phyloP scores from a whole-genome alignment of 2,797 vertebrate species.

The Rhynchonycteris naso region DNA sequence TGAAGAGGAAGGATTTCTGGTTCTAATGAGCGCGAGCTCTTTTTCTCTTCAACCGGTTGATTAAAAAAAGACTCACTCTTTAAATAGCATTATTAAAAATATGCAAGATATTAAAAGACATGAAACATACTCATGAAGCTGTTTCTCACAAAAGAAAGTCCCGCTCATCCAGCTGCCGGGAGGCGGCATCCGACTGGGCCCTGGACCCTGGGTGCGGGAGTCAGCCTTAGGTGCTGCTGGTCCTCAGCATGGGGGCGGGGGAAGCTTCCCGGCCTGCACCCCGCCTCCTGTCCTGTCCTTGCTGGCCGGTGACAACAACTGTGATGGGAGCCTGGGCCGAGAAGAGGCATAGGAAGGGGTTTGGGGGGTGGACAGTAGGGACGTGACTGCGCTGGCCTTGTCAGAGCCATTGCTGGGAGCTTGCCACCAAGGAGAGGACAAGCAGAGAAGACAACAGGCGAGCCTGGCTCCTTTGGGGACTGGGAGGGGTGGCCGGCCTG shows the following conservation, averaged over 20 bases:
- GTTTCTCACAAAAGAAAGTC: too few species aligned
- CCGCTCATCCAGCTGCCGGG: too few species aligned
- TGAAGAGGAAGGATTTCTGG: background rate
- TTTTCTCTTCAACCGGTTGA: background rate
- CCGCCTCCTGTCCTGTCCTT: conserved; percentile 45
- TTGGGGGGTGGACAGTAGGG: conserved; percentile 19
- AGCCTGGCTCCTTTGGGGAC: background rate
- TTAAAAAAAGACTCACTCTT: conserved; percentile 32
- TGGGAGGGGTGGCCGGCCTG: background rate
- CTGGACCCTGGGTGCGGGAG: background rate
- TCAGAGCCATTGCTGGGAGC: conserved; percentile 24
- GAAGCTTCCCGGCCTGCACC: conserved; percentile 21
- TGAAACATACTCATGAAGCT: background rate
- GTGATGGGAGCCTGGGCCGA: conserved; percentile 67
- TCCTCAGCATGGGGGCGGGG: conserved; percentile 18
- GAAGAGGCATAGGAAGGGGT: conserved; percentile 57
- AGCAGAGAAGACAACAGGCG: conserved; percentile 57
- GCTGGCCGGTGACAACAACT: conserved; percentile 42
- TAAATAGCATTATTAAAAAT: background rate
- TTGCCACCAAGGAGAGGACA: conserved; percentile 58
- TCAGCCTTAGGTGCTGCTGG: conserved; percentile 26
- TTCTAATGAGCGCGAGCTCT: background rate
- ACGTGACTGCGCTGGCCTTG: conserved; percentile 34
- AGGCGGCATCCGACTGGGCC: too few species aligned
- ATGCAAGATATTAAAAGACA: conserved; percentile 2